phyloP scores from a whole-genome alignment of 2,797 vertebrate species.

The Bovichtus variegatus region DNA sequence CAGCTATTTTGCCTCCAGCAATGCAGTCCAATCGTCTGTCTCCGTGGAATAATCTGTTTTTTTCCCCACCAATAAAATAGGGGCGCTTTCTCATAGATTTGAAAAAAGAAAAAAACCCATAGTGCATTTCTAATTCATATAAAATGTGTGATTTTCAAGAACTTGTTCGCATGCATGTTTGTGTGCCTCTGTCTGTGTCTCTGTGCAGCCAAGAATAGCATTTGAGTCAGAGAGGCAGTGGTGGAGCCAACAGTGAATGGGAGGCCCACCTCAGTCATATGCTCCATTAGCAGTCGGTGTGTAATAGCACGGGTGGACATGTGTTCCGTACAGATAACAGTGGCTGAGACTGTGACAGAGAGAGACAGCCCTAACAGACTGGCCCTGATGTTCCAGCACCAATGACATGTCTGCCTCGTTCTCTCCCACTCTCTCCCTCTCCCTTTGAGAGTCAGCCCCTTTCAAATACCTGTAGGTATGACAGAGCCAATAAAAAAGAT shows the following conservation, averaged over 20 bases:
- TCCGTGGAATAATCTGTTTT: slow-evolving; percentile 47
- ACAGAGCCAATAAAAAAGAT: slow-evolving; percentile 33
- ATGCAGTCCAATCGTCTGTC: slow-evolving; percentile 38
- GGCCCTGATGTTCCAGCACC: slow-evolving; percentile 67
- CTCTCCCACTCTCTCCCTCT: slow-evolving; percentile 30
- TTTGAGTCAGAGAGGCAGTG: slow-evolving; percentile 46
- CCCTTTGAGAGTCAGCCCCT: slow-evolving; percentile 38
- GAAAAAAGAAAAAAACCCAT: slow-evolving; percentile 1
- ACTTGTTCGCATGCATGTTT: slow-evolving; percentile 22
- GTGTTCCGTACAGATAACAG: slow-evolving; percentile 79
- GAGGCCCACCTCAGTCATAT: slow-evolving; percentile 74
- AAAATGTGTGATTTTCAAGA: slow-evolving; percentile 45
- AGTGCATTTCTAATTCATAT: slow-evolving; percentile 54
- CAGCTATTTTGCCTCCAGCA: slow-evolving; percentile 65
- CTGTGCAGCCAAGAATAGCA: slow-evolving; percentile 30
- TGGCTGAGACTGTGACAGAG: slow-evolving; percentile 72
- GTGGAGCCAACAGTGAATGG: slow-evolving; percentile 58
- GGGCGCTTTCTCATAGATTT: slow-evolving; percentile 44
- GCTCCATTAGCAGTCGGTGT: slow-evolving; percentile 81
- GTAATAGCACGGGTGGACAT: slow-evolving; percentile 78
- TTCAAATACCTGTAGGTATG: slow-evolving; percentile 51
- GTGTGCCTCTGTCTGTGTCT: slow-evolving; percentile 13
- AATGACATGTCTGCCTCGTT: slow-evolving; percentile 46
- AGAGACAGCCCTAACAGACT: slow-evolving; percentile 71
- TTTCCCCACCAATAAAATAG: slow-evolving; percentile 41